Base-by-base conservation (phyloP, 2,888 invertebrate species). In the Himalopsyche tibetana region DNA sequence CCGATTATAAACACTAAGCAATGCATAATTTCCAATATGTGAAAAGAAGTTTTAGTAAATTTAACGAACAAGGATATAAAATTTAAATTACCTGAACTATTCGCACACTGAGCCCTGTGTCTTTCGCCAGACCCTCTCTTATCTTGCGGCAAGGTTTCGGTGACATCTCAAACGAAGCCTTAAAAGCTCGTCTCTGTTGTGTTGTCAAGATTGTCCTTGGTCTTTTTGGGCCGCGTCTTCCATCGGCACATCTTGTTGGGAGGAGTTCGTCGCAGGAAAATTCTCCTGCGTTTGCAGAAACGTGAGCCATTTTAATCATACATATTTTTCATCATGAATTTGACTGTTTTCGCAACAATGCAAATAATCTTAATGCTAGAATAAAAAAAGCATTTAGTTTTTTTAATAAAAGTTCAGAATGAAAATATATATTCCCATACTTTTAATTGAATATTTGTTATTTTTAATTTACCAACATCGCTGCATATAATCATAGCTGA, bases 91-190 rank as follows among this genome's bases (percentile, higher is more conserved):
- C 88, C 92, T 99, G 99, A 5, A 99, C 99, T 1, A 99, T 99
- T 90, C 99, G 95, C 2, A 99, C 99, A 90, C 98, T 99, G 36
- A 99, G 93, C 0, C 99, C 99, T 0, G 99, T 99, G 90, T 99
- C 99, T 91, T 99, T 99, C n/a, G 99, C 99, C 89, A 99, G 93
- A 0, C 99, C 98, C 91, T 99, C 99, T 74, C 99, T 95, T 0
- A 99, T 98, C 93, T 99, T 99, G 89, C 99, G 94, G 90, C 99
- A 99, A 0, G 99, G 99, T 90, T 99, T 99, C 12, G 99, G 98
- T 89, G 99, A 93, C 8, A 99, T 96, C 94, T 99, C 99, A 91
- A 99, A 99, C 0, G 99, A 99, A 12, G 98, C 97, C 92, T 99
- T 99, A 92, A 99, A 99, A 91, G 99, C 99, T 89, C 99, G 95